phyloP scores from a whole-genome alignment of 2,888 invertebrate genomes.

The Plebejus melissa region DNA sequence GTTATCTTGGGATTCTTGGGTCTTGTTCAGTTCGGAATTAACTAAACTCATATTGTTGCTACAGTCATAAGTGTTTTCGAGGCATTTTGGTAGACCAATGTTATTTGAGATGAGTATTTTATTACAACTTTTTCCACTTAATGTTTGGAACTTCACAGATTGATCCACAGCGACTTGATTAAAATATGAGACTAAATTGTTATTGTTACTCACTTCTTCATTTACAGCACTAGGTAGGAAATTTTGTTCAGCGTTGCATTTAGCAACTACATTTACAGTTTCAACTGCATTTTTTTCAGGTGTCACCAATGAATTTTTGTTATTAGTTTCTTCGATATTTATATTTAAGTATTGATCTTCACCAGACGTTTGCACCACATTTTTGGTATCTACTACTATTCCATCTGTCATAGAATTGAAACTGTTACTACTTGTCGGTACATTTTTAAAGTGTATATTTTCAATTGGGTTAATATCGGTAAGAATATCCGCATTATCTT shows the following conservation, averaged over 20 bases:
- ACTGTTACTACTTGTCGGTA: not conserved
- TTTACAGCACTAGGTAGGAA: not conserved
- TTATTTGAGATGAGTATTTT: not conserved
- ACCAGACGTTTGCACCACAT: not conserved
- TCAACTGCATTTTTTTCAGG: not conserved
- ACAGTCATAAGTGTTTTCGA: not conserved
- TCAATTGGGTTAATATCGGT: not conserved
- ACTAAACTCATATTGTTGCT: not conserved
- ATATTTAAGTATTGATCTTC: not conserved
- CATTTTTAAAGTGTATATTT: not conserved
- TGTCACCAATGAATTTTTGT: not conserved
- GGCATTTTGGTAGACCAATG: not conserved
- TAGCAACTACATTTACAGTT: not conserved
- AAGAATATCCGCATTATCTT: not conserved
- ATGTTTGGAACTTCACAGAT: not conserved
- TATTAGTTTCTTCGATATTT: not conserved
- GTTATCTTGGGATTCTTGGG: not conserved
- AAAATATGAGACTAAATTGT: not conserved
- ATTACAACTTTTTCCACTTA: not conserved
- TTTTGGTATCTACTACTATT: not conserved
- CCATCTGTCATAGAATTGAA: not conserved
- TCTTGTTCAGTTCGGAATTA: not conserved
- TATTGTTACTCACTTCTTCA: not conserved
- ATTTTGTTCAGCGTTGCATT: not conserved
- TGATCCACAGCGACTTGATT: not conserved